Percentiles rank a stretch among this genome's conserved stretches.
Conservation (phyloP, 2,888 invertebrate genomes). For the Apantesis nais region DNA sequence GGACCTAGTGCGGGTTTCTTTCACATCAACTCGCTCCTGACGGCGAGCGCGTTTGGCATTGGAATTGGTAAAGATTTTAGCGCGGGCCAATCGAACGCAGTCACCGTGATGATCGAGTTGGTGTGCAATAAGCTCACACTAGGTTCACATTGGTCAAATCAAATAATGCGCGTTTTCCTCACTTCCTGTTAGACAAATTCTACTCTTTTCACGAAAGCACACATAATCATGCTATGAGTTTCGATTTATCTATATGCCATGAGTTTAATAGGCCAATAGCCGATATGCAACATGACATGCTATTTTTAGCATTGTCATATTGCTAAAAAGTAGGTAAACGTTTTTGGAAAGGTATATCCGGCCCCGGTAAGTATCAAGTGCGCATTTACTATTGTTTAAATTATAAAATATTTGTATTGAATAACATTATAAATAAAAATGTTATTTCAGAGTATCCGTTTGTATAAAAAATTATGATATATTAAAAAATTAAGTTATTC, state of each 20-base stretch:
- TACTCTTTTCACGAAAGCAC: neutral
- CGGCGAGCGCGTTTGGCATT: no score
- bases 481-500: neutral
- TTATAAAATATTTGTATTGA: no score
- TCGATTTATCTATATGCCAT: neutral
- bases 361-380: neutral
- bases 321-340: neutral
- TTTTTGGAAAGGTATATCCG: neutral
- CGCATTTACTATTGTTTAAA: neutral
- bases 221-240: no score
- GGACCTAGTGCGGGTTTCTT: no score
- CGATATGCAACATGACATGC: neutral
- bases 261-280: neutral
- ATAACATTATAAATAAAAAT: no score
- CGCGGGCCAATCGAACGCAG: no score
- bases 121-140: no score
- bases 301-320: neutral
- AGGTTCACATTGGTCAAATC: neutral
- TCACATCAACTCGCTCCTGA: no score
- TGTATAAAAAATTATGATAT: neutral
- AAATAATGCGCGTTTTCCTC: neutral
- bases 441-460: neutral
- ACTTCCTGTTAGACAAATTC: neutral
- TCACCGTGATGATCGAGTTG: no score
- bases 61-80: no score